phyloP scores from a whole-genome alignment of 2,888 invertebrate species.

The Scrobipalpa costella region DNA sequence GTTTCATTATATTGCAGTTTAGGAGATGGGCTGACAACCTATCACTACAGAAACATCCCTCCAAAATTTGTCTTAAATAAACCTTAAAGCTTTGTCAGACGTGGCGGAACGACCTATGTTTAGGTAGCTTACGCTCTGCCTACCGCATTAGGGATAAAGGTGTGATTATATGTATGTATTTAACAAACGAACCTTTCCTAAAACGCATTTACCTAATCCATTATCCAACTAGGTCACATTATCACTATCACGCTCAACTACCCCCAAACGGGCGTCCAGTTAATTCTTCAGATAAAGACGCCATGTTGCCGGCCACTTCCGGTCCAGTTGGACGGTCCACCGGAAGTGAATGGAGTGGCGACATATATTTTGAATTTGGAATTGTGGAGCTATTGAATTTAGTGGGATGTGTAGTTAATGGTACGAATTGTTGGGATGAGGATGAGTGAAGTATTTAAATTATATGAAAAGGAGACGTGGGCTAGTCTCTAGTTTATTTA shows the following conservation, averaged over 20 bases:
- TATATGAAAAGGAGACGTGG: too few relatives aligned
- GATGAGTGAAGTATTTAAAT: background rate
- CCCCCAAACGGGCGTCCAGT: slow-evolving; percentile 46
- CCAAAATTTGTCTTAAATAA: too few relatives aligned
- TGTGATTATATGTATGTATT: too few relatives aligned
- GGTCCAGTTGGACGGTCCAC: slow-evolving; percentile 78
- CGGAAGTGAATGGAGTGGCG: slow-evolving; percentile 69
- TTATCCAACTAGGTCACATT: slow-evolving; percentile 17
- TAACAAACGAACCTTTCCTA: too few relatives aligned
- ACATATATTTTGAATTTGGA: slow-evolving; percentile 78
- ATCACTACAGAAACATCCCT: too few relatives aligned
- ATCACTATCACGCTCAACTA: slow-evolving; percentile 18
- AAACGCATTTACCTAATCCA: background rate
- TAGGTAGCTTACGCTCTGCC: too few relatives aligned
- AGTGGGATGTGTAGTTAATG: slow-evolving; percentile 30
- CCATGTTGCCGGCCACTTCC: slow-evolving; percentile 74
- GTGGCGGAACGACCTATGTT: too few relatives aligned
- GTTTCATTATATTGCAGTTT: too few relatives aligned
- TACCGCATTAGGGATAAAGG: too few relatives aligned
- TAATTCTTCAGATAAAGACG: slow-evolving; percentile 24
- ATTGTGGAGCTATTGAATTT: slow-evolving; percentile 74
- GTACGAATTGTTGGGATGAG: background rate
- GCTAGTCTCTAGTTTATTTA: too few relatives aligned
- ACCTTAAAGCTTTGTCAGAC: too few relatives aligned
- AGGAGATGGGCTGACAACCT: too few relatives aligned